phyloP scores from a whole-genome alignment of 2,797 vertebrate species.

The Naso thynnoides region DNA sequence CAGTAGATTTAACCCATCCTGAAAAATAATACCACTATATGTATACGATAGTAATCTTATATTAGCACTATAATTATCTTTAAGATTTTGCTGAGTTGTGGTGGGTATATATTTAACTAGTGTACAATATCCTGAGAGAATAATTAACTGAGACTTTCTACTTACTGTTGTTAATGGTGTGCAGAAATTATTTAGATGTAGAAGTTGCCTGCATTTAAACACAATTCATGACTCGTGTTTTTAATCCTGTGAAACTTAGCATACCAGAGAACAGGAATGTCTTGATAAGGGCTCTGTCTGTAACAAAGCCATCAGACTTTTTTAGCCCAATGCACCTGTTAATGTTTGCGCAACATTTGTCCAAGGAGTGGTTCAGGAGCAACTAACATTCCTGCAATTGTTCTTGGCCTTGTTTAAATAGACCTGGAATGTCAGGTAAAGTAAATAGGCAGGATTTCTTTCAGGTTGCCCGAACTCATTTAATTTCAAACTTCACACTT shows the following conservation, averaged over 20 bases:
- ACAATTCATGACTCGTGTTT: background rate
- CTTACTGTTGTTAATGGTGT: conserved; percentile 11
- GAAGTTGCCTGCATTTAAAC: background rate
- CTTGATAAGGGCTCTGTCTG: conserved; percentile 32
- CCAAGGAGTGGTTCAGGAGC: conserved; percentile 51
- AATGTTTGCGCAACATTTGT: conserved; percentile 47
- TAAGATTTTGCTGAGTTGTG: background rate
- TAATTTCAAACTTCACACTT: background rate
- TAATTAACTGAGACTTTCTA: conserved; percentile 16
- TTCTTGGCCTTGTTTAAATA: background rate
- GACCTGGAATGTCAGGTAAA: conserved; percentile 26
- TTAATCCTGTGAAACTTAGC: background rate
- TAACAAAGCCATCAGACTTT: background rate
- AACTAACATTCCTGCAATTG: conserved; percentile 26
- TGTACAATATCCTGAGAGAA: conserved; percentile 15
- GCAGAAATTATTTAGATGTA: background rate
- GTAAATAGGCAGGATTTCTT: background rate
- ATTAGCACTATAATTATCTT: background rate
- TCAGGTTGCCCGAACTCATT: conserved; percentile 24
- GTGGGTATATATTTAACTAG: conserved; percentile 19
- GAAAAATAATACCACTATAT: background rate
- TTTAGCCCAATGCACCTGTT: conserved; percentile 12
- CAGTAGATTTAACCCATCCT: background rate
- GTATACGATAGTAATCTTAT: background rate
- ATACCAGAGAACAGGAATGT: background rate